Evolutionary conservation across 2,888 invertebrate genomes (phyloP).

Genomic region (Boloria euphrosyne): DNA sequence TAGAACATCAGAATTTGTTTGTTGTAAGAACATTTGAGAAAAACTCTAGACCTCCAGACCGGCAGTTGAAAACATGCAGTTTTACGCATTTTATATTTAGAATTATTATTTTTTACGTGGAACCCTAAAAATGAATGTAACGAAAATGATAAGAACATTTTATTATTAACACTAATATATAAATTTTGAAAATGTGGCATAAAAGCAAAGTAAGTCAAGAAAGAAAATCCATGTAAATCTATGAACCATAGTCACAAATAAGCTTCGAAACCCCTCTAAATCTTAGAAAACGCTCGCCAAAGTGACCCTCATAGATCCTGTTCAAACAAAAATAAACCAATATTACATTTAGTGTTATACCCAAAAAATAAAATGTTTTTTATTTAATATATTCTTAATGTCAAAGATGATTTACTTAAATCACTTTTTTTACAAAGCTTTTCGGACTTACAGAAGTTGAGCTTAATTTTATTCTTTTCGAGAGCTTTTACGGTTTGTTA

Average conservation of each 20-base stretch:
- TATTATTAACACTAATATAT: background rate
- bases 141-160: no score
- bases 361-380: slow-evolving; percentile 26
- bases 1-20: no score
- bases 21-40: no score
- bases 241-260: slow-evolving; percentile 24
- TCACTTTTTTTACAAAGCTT: slow-evolving; percentile 11
- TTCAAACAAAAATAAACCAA: slow-evolving; percentile 64
- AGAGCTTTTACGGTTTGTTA: background rate
- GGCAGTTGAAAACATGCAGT: no score
- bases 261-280: slow-evolving; percentile 48
- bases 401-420: slow-evolving; percentile 21
- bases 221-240: slow-evolving; percentile 14
- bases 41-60: no score
- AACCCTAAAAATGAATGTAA: no score
- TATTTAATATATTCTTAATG: slow-evolving; percentile 27
- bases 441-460: slow-evolving; percentile 1
- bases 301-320: slow-evolving; percentile 55
- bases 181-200: slow-evolving; percentile 3
- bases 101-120: no score
- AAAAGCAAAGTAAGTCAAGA: slow-evolving; percentile 8
- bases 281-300: slow-evolving; percentile 47
- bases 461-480: slow-evolving; percentile 4
- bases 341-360: slow-evolving; percentile 35
- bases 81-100: no score